Base-by-base conservation (phyloP, 2,113 vertebrate genomes). In the Oenanthe melanoleuca region DNA sequence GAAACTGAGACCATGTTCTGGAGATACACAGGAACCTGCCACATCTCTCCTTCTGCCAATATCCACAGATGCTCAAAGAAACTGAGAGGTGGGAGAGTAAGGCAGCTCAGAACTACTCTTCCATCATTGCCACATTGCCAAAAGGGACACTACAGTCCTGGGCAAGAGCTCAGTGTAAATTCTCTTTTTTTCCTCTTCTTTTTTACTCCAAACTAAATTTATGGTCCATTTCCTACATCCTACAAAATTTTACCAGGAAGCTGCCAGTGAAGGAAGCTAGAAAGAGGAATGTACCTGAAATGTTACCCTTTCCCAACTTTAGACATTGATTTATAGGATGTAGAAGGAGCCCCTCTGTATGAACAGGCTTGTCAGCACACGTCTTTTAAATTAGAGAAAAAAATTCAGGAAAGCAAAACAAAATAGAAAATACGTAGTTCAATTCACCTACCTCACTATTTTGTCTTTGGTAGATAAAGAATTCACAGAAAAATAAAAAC, bases 121-220 rank as follows among this genome's bases (percentile, higher is more conserved):
- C 40, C 33, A 83, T 59, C 47, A 34, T 0, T 53, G 11, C 6
- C 47, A 59, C 12, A 3, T 23, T 57, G 60, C 9, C 50, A 84
- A 52, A 80, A 80, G 12, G 6, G 5, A 38, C 5, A 56, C 25
- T 37, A 17, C 15, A 77, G 9, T 9, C 29, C 25, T 37, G 4
- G 4, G 3, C 11, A 4, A 20, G 4, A 77, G 9, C 11, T 42
- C 50, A 16, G 5, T 1, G 1, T 14, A 34, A 29, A 66, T 50
- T 52, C 9, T 18, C 17, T 26, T 73, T 13, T 12, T 31, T 17
- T 10, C 9, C 9, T 5, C 11, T 28, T 9, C 2, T 24, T 56
- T 72, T 66, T 63, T 6, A 22, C 8, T 72, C 13, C 65, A 44
- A 87, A 56, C 9, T 7, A 8, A 25, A 52, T 71, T 78, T 70